phyloP scores from a whole-genome alignment of 2,888 invertebrate species.

The Cephus rjabovi region DNA sequence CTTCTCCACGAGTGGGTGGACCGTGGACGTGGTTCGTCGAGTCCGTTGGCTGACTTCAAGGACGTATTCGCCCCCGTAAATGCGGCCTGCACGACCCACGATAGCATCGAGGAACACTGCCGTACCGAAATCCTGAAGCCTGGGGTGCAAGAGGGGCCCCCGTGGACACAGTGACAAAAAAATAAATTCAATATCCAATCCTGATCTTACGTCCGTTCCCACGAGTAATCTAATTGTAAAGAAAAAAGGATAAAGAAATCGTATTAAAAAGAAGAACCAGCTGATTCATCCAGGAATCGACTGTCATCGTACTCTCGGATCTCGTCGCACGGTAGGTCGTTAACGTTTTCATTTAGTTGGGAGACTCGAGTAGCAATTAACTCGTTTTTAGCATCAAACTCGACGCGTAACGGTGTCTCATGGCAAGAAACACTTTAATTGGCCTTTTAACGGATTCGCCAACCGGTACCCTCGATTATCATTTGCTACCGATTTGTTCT shows the following conservation, averaged over 20 bases:
- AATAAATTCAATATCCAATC: neutral
- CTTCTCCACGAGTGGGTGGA: constrained; percentile 27
- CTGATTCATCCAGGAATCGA: neutral
- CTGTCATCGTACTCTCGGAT: neutral
- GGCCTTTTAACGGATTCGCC: neutral
- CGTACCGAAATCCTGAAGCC: neutral
- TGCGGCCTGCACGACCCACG: constrained; percentile 6
- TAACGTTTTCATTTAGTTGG: neutral
- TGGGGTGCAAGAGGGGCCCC: neutral
- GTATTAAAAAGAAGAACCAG: neutral
- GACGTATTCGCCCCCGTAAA: constrained; percentile 19
- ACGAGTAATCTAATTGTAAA: neutral
- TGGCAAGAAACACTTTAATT: neutral
- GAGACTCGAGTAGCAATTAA: neutral
- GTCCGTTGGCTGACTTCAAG: constrained; percentile 31
- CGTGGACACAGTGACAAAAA: neutral
- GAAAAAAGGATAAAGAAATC: neutral
- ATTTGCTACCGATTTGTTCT: neutral
- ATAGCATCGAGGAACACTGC: constrained; percentile 2
- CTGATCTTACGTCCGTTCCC: neutral
- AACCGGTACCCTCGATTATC: neutral
- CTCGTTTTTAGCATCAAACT: neutral
- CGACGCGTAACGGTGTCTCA: neutral
- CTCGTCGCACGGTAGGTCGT: neutral
- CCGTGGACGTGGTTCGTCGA: constrained; percentile 23